Evolutionary conservation across 2,113 vertebrate species (phyloP).

Genomic region (Syngnathus scovelli): DNA sequence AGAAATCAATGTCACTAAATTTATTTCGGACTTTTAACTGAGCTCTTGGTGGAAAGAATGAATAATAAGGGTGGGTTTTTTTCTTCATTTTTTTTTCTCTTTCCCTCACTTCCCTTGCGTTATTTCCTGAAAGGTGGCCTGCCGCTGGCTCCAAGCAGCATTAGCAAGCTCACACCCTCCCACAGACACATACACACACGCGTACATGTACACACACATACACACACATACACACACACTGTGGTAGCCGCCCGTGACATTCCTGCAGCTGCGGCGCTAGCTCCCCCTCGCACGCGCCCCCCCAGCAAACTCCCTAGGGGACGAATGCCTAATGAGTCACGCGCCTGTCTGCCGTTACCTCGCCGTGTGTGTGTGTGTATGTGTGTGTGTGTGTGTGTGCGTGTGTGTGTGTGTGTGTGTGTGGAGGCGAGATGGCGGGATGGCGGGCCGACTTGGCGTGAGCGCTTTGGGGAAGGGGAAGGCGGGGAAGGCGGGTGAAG

Average conservation of each 20-base stretch:
- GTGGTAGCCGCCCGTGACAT: constrained; percentile 73
- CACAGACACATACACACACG: constrained; percentile 32
- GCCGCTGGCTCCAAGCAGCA: constrained; percentile 61
- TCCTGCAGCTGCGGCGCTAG: constrained; percentile 75
- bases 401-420: constrained; percentile 30
- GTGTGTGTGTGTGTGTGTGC: constrained; percentile 50
- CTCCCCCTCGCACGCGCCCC: constrained; percentile 66
- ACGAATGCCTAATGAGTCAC: constrained; percentile 81
- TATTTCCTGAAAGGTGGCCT: constrained; percentile 72
- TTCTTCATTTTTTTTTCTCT: not conserved
- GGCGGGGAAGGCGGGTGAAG: constrained; percentile 16
- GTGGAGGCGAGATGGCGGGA: constrained; percentile 54
- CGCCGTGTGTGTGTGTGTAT: constrained; percentile 59
- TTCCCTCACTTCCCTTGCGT: constrained; percentile 38
- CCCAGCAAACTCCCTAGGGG: constrained; percentile 72
- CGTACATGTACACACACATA: constrained; percentile 31
- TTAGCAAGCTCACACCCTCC: constrained; percentile 41
- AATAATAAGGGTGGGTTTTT: constrained; percentile 46
- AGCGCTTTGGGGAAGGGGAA: constrained; percentile 41
- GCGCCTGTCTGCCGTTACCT: constrained; percentile 79
- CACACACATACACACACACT: constrained; percentile 34
- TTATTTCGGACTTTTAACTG: constrained; percentile 55
- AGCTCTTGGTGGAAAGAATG: constrained; percentile 55
- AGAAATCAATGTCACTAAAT: constrained; percentile 33
- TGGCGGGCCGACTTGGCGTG: constrained; percentile 69